Evolutionary conservation across 2,797 vertebrate species (phyloP), one percentile per base, ranked within the genome.

Genomic region (Peromyscus aztecus): DNA sequence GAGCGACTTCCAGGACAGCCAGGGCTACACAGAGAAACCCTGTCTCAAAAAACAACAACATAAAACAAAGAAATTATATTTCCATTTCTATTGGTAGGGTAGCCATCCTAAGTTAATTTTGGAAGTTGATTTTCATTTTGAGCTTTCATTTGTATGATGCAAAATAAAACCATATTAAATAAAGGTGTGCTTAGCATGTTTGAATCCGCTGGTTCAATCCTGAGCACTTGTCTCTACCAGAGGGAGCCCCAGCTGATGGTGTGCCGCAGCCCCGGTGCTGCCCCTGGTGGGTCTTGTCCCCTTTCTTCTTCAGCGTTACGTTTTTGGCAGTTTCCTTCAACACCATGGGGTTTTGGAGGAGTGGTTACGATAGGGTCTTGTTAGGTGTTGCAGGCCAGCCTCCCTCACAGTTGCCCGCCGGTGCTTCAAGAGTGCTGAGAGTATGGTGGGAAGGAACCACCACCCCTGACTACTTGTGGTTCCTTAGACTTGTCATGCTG

Each of bases 101-200:
- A 96, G 27, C 83, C 21, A 85, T 92, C 67, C 16, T 89, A 71
- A 71, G 65, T 37, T 87, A 78, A 40, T 23, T 59, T 86, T 91
- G 34, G 29, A 91, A 83, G 52, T 89, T 89, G 12, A 59, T 76
- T 46, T 75, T 86, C 65, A 43, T 80, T 91, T 93, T 78, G 55
- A 57, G 31, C 57, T 84, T 88, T 78, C 14, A 90, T 92, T 94
- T 78, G n/a, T 91, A 52, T 67, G 94, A 24, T 89, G 65, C 21
- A 52, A 85, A 91, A 88, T 91, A 95, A 31, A 95, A 85, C 13
- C 34, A 57, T 87, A 52, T 67, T 40, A 93, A 73, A 83, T 93
- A 55, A 27, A 86, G 55, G 78, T 92, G 13, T 37, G 78, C 52
- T 73, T 49, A 73, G 78, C 55, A 59, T 73, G 29, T 37, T 24